A percentile compares a stretch with the other conserved stretches of the same genome.
phyloP scores from a whole-genome alignment of 2,113 vertebrate genomes.

The Dromiciops gliroides region DNA sequence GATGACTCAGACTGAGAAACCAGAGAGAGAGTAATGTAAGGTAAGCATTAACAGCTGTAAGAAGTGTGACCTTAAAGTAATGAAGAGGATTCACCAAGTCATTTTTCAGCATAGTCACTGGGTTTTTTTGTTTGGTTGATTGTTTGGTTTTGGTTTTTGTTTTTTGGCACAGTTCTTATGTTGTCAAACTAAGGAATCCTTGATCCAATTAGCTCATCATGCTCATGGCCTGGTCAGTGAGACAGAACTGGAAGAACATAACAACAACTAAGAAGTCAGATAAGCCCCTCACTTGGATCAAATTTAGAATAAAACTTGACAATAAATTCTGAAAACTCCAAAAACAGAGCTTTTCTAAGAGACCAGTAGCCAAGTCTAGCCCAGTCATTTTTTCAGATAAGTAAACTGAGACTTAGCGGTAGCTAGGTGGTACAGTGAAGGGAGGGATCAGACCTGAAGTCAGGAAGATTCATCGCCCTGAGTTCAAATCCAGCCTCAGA shows the following conservation, averaged over 20 bases:
- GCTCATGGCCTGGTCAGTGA: background rate
- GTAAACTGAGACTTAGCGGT: background rate
- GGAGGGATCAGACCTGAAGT: no score
- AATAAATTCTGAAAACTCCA: conserved; percentile 3
- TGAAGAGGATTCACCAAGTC: background rate
- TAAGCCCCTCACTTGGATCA: background rate
- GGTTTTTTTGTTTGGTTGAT: no score
- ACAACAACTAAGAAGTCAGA: background rate
- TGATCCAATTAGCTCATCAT: background rate
- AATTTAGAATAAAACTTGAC: background rate
- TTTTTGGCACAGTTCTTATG: background rate
- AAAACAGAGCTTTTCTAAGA: background rate
- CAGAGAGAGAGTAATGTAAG: background rate
- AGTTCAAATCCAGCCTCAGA: no score
- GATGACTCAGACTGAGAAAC: background rate
- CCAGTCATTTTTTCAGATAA: background rate
- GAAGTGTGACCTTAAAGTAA: background rate
- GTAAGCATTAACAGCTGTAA: background rate
- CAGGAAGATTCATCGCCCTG: no score
- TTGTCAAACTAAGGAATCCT: background rate
- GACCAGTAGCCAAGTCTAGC: background rate
- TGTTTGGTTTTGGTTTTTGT: no score
- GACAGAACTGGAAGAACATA: background rate
- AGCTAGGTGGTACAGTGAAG: no score
- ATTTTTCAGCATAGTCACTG: background rate